phyloP scores from a whole-genome alignment of 2,113 vertebrate species.

The Machaerirhynchus nigripectus region DNA sequence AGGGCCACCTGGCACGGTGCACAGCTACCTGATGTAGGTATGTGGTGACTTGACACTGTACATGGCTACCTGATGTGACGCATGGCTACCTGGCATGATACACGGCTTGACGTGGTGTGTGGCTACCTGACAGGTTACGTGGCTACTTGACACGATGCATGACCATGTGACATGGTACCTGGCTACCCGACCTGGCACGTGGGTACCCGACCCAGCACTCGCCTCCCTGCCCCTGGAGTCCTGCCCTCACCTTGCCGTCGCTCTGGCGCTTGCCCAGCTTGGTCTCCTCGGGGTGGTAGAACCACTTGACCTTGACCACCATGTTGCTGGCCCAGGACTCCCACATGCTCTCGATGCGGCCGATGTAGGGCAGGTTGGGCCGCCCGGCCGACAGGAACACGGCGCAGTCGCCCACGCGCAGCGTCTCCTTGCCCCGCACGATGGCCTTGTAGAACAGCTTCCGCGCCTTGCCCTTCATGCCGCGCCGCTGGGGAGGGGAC shows the following conservation, averaged over 20 bases:
- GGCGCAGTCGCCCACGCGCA: constrained; percentile 92
- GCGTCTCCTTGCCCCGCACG: constrained; percentile 89
- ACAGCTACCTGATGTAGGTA: not conserved
- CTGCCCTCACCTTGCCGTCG: constrained; percentile 86
- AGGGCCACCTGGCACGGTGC: rapidly evolving
- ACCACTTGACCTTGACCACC: constrained; percentile 99
- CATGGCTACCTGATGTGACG: not conserved
- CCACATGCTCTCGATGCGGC: constrained; percentile 97
- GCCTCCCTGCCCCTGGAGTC: not conserved
- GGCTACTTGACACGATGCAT: rapidly evolving
- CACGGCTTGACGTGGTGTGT: rapidly evolving
- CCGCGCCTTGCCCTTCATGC: constrained; percentile 93
- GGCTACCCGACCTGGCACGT: rapidly evolving
- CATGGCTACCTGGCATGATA: not conserved
- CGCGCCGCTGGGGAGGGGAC: constrained; percentile 78
- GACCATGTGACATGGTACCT: rapidly evolving
- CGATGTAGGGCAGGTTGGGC: constrained; percentile 92
- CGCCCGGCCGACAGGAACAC: constrained; percentile 94
- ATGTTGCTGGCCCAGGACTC: constrained; percentile 97
- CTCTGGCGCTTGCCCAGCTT: constrained; percentile 90
- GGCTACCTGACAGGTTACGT: not conserved
- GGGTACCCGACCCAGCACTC: rapidly evolving
- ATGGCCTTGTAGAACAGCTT: constrained; percentile 98
- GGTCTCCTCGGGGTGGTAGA: constrained; percentile 98
- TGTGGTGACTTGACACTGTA: too few species aligned